Percentiles rank a stretch among this genome's conserved stretches.
Conservation (phyloP, 2,113 vertebrate species). For the Lepisosteus osseus region DNA sequence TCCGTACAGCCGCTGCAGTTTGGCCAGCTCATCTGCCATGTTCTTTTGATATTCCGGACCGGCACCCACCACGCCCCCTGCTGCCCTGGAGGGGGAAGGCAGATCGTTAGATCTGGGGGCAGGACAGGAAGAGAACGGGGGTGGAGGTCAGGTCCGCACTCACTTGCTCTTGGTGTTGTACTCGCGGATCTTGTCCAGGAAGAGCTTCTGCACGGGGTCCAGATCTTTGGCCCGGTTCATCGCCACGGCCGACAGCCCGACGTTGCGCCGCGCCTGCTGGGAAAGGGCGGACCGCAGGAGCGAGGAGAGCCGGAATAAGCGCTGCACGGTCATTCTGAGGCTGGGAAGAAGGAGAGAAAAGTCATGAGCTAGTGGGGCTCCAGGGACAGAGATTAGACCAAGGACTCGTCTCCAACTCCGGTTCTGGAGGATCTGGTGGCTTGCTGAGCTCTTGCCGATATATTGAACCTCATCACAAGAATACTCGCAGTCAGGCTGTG, state of each 20-base stretch:
- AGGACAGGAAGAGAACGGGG: neutral
- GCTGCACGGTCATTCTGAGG: conserved; percentile 77
- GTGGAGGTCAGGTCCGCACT: conserved; percentile 41
- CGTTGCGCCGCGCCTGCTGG: conserved; percentile 76
- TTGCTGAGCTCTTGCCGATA: too few species aligned
- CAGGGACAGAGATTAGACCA: too few species aligned
- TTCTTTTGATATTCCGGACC: conserved; percentile 82
- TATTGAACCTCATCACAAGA: too few species aligned
- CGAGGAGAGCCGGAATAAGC: conserved; percentile 72
- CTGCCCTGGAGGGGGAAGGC: conserved; percentile 52
- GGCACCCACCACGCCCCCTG: conserved; percentile 78
- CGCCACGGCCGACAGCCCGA: conserved; percentile 80
- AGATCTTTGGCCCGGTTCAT: conserved; percentile 80
- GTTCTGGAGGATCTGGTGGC: too few species aligned
- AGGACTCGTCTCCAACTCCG: too few species aligned
- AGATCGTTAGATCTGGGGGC: neutral
- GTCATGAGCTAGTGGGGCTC: too few species aligned
- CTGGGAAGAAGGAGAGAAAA: neutral
- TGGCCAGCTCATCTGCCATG: conserved; percentile 71
- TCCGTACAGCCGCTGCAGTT: conserved; percentile 83
- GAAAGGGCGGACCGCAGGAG: conserved; percentile 61
- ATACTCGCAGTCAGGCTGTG: too few species aligned
- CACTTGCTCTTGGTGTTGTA: conserved; percentile 88
- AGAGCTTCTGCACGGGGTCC: conserved; percentile 92
- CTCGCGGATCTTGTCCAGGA: conserved; percentile 92